Conservation (phyloP, 2,113 vertebrate species). For the Corvus moneduloides region DNA sequence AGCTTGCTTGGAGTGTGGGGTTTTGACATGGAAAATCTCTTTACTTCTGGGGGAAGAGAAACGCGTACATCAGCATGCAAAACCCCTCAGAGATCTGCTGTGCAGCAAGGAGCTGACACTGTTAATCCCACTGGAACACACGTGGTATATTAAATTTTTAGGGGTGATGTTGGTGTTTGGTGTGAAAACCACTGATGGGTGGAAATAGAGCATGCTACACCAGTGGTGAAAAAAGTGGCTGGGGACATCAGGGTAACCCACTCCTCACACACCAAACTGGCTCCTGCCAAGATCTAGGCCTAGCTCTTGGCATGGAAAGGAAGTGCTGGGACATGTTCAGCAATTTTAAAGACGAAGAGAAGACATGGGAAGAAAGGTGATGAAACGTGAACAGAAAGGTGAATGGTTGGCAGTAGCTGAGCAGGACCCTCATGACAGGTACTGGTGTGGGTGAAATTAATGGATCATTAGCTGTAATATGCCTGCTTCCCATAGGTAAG, state of each 20-base stretch:
- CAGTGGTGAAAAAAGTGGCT: neutral
- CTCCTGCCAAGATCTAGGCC: rapidly evolving
- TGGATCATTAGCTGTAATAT: neutral
- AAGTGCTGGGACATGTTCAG: neutral
- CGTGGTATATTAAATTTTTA: neutral
- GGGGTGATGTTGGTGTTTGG: neutral
- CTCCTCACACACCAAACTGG: neutral
- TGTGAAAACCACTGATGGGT: neutral
- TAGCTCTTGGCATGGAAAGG: neutral
- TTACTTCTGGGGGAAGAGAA: neutral
- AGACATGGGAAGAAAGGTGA: neutral
- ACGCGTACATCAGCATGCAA: neutral
- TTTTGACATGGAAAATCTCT: neutral
- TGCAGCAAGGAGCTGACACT: neutral
- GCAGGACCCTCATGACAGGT: neutral
- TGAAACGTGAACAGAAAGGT: neutral
- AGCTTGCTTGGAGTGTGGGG: rapidly evolving
- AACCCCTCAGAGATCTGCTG: neutral
- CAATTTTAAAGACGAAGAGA: neutral
- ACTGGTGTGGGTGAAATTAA: rapidly evolving
- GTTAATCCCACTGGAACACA: neutral
- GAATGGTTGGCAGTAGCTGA: neutral
- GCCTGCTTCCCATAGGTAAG: neutral
- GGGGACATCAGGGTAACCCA: neutral
- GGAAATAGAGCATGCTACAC: neutral